Evolutionary conservation across 2,797 vertebrate species (phyloP).

Genomic region (Tokudaia muenninki): DNA sequence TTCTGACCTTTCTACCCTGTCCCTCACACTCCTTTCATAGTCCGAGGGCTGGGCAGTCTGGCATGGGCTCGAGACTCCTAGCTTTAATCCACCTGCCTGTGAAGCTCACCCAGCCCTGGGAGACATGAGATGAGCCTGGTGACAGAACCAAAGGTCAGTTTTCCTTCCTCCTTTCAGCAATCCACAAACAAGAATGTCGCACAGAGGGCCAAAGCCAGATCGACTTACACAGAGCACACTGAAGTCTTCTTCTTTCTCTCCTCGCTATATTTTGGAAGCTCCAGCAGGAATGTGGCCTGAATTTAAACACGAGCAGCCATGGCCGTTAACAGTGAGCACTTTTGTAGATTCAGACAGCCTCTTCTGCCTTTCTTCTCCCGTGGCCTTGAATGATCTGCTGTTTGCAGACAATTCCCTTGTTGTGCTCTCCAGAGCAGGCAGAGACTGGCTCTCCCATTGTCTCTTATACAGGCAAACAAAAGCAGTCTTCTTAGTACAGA

Average conservation of each 20-base stretch:
- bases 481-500: slow-evolving; percentile 84
- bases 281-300: slow-evolving; percentile 86
- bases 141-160: slow-evolving; percentile 69
- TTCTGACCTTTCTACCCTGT: background rate
- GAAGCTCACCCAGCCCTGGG: background rate
- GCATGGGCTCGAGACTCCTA: background rate
- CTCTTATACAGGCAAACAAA: slow-evolving; percentile 86
- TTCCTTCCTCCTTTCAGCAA: slow-evolving; percentile 74
- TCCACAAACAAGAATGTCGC: slow-evolving; percentile 81
- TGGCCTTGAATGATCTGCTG: slow-evolving; percentile 91
- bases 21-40: background rate
- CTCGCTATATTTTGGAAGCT: slow-evolving; percentile 86
- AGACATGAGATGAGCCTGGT: slow-evolving; percentile 54
- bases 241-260: slow-evolving; percentile 82
- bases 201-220: slow-evolving; percentile 74
- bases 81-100: background rate
- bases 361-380: slow-evolving; percentile 87
- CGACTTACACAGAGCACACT: slow-evolving; percentile 83
- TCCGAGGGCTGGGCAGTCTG: background rate
- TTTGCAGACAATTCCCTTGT: slow-evolving; percentile 93
- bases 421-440: slow-evolving; percentile 91
- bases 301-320: slow-evolving; percentile 86
- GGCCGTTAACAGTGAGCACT: slow-evolving; percentile 87
- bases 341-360: slow-evolving; percentile 90
- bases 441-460: slow-evolving; percentile 91